These are phyloP conservation scores for Papilio polytes DNA, from an alignment of 1,140 invertebrate species.

Conservation along the genomic window DNA sequence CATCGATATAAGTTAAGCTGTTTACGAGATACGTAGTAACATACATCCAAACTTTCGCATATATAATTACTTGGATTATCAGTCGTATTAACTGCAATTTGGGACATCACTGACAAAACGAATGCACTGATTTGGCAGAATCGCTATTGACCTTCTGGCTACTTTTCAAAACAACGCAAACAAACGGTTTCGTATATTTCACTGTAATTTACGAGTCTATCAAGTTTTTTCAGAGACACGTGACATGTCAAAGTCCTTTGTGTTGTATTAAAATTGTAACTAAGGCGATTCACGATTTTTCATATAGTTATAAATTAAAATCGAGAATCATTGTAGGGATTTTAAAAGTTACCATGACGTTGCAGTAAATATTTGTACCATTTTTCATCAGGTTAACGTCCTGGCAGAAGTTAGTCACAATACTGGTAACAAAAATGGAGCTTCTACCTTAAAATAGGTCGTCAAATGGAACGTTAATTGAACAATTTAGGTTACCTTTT, in stretches of 20 bases:
- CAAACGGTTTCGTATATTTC: neutral
- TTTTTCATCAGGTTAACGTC: neutral
- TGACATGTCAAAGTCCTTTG: neutral
- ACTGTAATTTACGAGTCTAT: neutral
- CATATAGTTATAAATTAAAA: neutral
- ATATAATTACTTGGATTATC: neutral
- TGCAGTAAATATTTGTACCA: neutral
- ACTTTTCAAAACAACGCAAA: slow-evolving; percentile 9
- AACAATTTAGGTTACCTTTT: slow-evolving; percentile 16
- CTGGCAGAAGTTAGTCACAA: neutral
- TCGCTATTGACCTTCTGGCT: neutral
- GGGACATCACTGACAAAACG: neutral
- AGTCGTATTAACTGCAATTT: neutral
- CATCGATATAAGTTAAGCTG: too few relatives aligned
- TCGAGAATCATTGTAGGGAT: neutral
- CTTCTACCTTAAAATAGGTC: neutral
- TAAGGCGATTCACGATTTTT: neutral
- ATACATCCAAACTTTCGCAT: too few relatives aligned
- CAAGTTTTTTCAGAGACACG: neutral
- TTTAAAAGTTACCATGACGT: neutral
- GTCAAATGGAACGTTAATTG: neutral
- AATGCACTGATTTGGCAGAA: slow-evolving; percentile 11
- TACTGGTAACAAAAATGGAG: neutral
- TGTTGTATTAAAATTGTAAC: neutral
- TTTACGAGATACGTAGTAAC: too few relatives aligned